A percentile compares a stretch with the other conserved stretches of the same genome.
These are phyloP conservation scores for Abscondita cerata DNA, from an alignment of 2,888 invertebrate species.

Conservation along the genomic window DNA sequence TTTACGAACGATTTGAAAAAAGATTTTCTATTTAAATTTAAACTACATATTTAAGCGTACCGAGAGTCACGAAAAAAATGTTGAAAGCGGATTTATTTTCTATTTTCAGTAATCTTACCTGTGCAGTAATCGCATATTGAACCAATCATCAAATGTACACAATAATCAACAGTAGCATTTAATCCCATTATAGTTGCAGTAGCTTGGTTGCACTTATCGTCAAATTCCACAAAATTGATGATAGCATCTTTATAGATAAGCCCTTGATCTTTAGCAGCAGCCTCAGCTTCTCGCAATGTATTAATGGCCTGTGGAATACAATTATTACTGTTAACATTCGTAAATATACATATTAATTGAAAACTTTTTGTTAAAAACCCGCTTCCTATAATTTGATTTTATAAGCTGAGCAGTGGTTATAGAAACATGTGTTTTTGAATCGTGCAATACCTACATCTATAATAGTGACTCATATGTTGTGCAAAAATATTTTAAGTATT, in stretches of 20 bases:
- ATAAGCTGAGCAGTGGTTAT: too few relatives aligned
- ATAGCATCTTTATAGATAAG: conserved; percentile 66
- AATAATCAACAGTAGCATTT: conserved; percentile 72
- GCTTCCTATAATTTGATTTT: too few relatives aligned
- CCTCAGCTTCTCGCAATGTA: conserved; percentile 68
- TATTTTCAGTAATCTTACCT: conserved; percentile 64
- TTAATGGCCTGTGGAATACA: conserved; percentile 63
- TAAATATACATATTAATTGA: too few relatives aligned
- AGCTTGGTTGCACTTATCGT: conserved; percentile 78
- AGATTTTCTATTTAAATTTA: too few relatives aligned
- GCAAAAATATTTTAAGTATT: too few relatives aligned
- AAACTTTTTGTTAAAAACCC: too few relatives aligned
- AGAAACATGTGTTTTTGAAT: too few relatives aligned
- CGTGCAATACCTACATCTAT: too few relatives aligned
- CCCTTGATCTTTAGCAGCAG: conserved; percentile 60
- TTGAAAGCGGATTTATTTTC: conserved; percentile 13
- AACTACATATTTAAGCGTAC: too few relatives aligned
- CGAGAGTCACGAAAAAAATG: too few relatives aligned
- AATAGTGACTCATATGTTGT: too few relatives aligned
- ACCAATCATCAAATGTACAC: conserved; percentile 81
- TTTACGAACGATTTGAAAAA: too few relatives aligned
- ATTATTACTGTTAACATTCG: conserved; percentile 9
- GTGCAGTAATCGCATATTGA: conserved; percentile 82
- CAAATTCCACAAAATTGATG: conserved; percentile 68
- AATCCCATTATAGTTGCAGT: conserved; percentile 76